Evolutionary conservation across 2,888 invertebrate genomes (phyloP).

Genomic region (Actias luna): DNA sequence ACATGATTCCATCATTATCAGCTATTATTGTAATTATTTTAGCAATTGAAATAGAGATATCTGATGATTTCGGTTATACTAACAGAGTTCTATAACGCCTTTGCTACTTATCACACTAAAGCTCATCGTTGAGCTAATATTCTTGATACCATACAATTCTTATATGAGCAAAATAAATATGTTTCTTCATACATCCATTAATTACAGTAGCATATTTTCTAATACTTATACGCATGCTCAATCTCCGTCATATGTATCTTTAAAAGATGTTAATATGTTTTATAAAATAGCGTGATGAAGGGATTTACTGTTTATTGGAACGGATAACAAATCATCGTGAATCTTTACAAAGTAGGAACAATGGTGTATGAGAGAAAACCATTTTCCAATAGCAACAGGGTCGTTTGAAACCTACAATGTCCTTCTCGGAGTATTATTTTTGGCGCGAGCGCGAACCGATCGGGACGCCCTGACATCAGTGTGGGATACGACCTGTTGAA

Average conservation of each 20-base stretch:
- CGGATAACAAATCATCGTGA: constrained; percentile 4
- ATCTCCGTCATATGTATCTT: neutral
- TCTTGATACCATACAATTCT: no score
- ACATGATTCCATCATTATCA: no score
- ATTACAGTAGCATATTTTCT: no score
- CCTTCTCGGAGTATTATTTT: constrained; percentile 76
- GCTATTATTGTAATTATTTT: no score
- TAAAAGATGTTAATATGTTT: neutral
- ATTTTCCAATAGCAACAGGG: constrained; percentile 74
- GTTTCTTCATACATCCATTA: no score
- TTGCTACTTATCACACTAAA: no score
- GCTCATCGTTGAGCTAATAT: no score
- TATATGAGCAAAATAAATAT: no score
- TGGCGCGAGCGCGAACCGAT: constrained; percentile 74
- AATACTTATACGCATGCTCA: no score
- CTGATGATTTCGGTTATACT: no score
- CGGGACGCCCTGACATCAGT: constrained; percentile 58
- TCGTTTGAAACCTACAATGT: constrained; percentile 66
- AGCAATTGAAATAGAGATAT: no score
- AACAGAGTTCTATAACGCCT: no score
- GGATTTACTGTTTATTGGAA: neutral
- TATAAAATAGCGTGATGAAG: neutral
- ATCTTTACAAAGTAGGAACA: constrained; percentile 45
- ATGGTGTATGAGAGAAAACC: constrained; percentile 62
- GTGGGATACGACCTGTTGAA: constrained; percentile 78